These are phyloP conservation scores for Pontoporia blainvillei DNA, from an alignment of 2,113 vertebrate genomes.

Conservation along the genomic window DNA sequence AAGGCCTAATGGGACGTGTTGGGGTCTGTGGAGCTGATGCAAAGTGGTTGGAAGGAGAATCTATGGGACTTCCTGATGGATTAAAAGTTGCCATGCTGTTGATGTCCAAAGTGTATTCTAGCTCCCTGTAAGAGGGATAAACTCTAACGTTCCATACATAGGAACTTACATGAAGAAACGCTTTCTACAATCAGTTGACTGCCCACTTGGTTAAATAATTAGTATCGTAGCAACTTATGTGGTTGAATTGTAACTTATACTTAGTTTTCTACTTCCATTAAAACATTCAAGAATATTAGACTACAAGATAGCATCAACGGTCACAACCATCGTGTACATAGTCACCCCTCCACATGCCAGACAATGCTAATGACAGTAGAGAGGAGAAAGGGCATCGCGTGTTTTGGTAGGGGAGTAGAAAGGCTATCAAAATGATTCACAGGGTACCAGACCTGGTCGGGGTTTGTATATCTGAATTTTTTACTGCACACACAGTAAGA, in stretches of 20 bases:
- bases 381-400: background rate
- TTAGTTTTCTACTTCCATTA: background rate
- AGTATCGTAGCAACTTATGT: background rate
- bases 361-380: background rate
- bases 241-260: background rate
- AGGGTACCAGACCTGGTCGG: background rate
- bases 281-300: conserved; percentile 20
- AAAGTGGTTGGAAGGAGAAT: background rate
- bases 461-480: background rate
- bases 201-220: background rate
- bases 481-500: background rate
- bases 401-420: background rate
- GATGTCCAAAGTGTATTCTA: background rate
- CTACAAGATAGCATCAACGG: background rate
- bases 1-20: background rate
- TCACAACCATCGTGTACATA: background rate
- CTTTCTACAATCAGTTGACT: background rate
- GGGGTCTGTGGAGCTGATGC: background rate
- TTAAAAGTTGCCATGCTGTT: background rate
- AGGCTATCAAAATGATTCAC: background rate
- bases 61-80: background rate
- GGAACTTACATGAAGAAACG: background rate
- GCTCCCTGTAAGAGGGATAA: background rate
- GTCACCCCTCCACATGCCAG: background rate
- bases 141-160: background rate